Percentiles rank a stretch among this genome's conserved stretches.
These are phyloP conservation scores for Champsocephalus esox DNA, from an alignment of 2,797 vertebrate species.

Conservation along the genomic window DNA sequence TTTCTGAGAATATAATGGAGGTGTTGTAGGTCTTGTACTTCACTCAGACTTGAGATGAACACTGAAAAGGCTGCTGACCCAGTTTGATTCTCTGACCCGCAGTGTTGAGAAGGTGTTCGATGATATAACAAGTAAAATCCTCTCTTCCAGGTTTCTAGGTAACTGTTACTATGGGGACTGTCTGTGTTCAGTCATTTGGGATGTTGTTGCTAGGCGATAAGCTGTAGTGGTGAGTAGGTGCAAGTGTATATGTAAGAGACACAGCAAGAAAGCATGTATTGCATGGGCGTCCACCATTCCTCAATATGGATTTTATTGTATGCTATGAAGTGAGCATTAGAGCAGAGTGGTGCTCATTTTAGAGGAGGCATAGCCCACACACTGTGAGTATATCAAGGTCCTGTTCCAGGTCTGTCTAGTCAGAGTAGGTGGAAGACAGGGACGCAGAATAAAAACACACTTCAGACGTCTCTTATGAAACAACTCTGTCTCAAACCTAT, in stretches of 20 bases:
- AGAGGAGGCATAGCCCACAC: conserved; percentile 46
- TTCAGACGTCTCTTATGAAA: conserved; percentile 47
- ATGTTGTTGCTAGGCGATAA: conserved; percentile 71
- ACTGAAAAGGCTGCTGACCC: conserved; percentile 41
- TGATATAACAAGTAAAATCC: conserved; percentile 63
- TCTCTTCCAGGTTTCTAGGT: conserved; percentile 68
- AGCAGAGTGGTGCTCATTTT: conserved; percentile 45
- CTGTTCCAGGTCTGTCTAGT: conserved; percentile 49
- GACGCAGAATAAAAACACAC: conserved; percentile 41
- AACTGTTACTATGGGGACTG: conserved; percentile 73
- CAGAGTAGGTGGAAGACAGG: conserved; percentile 53
- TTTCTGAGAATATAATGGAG: conserved; percentile 15
- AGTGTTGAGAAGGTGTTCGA: conserved; percentile 49
- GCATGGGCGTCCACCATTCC: conserved; percentile 6
- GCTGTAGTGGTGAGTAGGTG: conserved; percentile 31
- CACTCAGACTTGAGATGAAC: not conserved
- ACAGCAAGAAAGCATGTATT: not conserved
- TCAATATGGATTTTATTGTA: conserved; percentile 13
- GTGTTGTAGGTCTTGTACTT: not conserved
- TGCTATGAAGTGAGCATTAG: conserved; percentile 37
- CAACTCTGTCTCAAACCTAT: conserved; percentile 10
- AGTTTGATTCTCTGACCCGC: conserved; percentile 61
- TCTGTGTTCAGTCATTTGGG: conserved; percentile 65
- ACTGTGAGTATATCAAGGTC: conserved; percentile 21
- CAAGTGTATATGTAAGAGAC: conserved; percentile 8